Evolutionary conservation across 1,140 invertebrate species (phyloP), one percentile per base, ranked within the genome.

Genomic region (Drosophila azteca): DNA sequence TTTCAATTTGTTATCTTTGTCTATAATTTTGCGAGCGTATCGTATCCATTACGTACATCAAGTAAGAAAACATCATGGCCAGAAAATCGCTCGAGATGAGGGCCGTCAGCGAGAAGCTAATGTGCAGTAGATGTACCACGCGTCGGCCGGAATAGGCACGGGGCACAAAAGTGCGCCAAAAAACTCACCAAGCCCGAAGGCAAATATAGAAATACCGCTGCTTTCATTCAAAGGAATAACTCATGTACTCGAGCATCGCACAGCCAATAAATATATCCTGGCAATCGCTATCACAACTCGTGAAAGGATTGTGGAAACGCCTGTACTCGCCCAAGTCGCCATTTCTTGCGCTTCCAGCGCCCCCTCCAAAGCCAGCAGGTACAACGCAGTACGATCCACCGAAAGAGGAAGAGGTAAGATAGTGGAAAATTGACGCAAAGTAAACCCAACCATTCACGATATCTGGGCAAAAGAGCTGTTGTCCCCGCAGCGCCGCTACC

Each of bases 351-450:
- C 53, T 88, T 35, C 71, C 79, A 39, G 62, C 79, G n/a, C 66
- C 79, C 6, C 45, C 66, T 17, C 61, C 49, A 8, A 13, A 45
- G 9, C 17, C 60, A 58, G 26, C 48, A 58, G 22, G 3, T 35
- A 51, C 49, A 41, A 20, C 75, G 73, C 74, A 66, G 50, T 43
- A 41, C 46, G 39, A 52, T 39, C 48, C 9, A 2, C 49, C 54
- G 11, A 22, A 50, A 52, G 62, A 75, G 17, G 67, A 72, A 84
- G 71, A 73, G 83, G 82, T 87, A 79, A 87, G 82, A 87, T 78
- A 87, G 53, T 41, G 29, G 20, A 46, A 58, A 50, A 55, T 48
- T 52, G 51, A 31, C 43, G 20, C 39, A 63, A 41, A 46, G 13
- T 39, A 64, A 61, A 11, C 52, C 45, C 31, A 9, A 26, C 24